Percentiles rank a stretch among this genome's conserved stretches.
Evolutionary conservation across 2,888 invertebrate genomes (phyloP).

Genomic region (Halocaridina rubra): DNA sequence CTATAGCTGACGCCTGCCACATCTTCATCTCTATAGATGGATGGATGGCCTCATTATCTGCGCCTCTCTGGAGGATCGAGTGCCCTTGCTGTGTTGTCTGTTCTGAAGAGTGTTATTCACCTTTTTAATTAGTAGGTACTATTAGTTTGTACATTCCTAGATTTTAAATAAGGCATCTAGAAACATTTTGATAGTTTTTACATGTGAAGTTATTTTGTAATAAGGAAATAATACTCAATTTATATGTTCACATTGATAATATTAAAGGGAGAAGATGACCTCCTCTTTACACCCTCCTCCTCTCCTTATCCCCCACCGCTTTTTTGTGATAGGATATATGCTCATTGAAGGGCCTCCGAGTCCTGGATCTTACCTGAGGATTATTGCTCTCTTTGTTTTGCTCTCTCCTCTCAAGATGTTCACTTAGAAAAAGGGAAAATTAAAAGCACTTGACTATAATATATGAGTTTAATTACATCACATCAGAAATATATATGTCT

Average conservation of each 20-base stretch:
- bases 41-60: too few species aligned
- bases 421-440: too few species aligned
- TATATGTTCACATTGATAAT: conserved; percentile 60
- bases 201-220: conserved; percentile 59
- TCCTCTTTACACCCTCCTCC: too few species aligned
- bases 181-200: conserved; percentile 61
- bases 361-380: conserved; percentile 34
- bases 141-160: conserved; percentile 63
- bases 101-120: background rate
- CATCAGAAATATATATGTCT: too few species aligned
- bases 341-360: conserved; percentile 51
- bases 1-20: too few species aligned
- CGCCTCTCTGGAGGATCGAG: too few species aligned
- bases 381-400: too few species aligned
- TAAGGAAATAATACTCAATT: conserved; percentile 61
- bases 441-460: too few species aligned
- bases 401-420: too few species aligned
- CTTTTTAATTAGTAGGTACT: conserved; percentile 41
- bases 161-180: conserved; percentile 60
- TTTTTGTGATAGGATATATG: conserved; percentile 62
- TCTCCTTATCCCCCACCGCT: too few species aligned
- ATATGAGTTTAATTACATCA: too few species aligned
- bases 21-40: too few species aligned
- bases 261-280: conserved; percentile 32
- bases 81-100: background rate